These are phyloP conservation scores for Brotogeris chrysoptera DNA, from an alignment of 2,797 vertebrate species.

Conservation along the genomic window DNA sequence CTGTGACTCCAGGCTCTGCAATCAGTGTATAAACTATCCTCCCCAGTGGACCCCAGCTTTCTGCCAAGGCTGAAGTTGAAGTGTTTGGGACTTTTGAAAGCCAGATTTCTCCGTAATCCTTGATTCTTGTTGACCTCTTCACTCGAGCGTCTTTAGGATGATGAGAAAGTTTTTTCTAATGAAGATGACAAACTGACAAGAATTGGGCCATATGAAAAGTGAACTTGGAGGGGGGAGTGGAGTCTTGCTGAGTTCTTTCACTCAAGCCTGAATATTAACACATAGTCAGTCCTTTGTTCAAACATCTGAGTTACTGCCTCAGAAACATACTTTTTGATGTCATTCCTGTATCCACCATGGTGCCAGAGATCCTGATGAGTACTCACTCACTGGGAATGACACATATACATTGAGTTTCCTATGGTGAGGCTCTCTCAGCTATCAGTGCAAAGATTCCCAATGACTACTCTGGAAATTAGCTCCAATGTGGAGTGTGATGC, in stretches of 20 bases:
- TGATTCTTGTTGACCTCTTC: background rate
- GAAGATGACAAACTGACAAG: background rate
- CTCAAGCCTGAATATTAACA: background rate
- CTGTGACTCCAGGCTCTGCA: background rate
- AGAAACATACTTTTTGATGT: background rate
- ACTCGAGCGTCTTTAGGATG: rapidly evolving
- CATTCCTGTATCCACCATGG: rapidly evolving
- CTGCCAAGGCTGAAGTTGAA: slow-evolving; percentile 11
- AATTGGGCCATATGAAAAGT: background rate
- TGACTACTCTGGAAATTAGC: background rate
- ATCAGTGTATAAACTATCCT: background rate
- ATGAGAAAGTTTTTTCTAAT: background rate
- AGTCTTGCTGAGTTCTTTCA: background rate
- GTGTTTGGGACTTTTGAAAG: background rate
- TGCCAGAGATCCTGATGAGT: background rate
- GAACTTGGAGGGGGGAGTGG: rapidly evolving
- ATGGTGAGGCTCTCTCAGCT: background rate
- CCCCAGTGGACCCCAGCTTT: background rate
- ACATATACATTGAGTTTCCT: rapidly evolving
- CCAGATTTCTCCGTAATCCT: slow-evolving; percentile 21
- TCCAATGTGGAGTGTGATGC: background rate
- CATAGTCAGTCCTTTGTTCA: rapidly evolving
- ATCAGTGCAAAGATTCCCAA: background rate
- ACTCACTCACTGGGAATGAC: rapidly evolving
- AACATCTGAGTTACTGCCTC: background rate